These are phyloP conservation scores for Sycophila sp. DNA, from an alignment of 1,140 invertebrate genomes.

Conservation along the genomic window DNA sequence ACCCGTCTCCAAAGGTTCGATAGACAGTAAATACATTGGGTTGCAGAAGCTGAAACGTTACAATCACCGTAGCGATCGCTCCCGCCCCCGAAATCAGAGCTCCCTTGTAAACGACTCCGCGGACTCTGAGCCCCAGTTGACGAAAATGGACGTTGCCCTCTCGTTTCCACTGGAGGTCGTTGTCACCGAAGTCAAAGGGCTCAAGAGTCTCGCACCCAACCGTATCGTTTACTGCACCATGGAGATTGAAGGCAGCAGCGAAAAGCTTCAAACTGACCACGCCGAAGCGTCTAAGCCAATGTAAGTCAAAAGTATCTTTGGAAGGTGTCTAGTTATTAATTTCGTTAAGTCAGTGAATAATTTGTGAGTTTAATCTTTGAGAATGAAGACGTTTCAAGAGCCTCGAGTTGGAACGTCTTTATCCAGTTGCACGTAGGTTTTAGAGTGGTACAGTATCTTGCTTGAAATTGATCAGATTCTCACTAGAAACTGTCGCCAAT, in stretches of 20 bases:
- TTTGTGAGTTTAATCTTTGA: too few species aligned
- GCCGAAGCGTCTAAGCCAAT: constrained; percentile 98
- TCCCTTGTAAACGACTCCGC: constrained; percentile 93
- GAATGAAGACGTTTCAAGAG: too few species aligned
- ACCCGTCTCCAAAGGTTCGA: constrained; percentile 96
- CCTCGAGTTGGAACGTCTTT: too few species aligned
- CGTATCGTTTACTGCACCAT: constrained; percentile 99
- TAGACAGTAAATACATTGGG: constrained; percentile 97
- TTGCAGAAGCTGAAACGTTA: constrained; percentile 95
- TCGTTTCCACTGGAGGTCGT: constrained; percentile 95
- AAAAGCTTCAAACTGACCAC: constrained; percentile 99
- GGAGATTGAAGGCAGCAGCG: constrained; percentile 98
- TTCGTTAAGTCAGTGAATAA: too few species aligned
- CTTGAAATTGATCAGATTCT: too few species aligned
- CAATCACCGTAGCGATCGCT: constrained; percentile 77
- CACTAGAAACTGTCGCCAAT: too few species aligned
- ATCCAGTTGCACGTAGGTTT: too few species aligned
- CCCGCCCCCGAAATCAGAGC: constrained; percentile 75
- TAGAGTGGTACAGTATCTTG: too few species aligned
- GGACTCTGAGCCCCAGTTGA: constrained; percentile 89
- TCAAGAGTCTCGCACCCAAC: constrained; percentile 96
- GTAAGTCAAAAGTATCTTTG: too few species aligned
- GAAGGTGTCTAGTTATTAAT: too few species aligned
- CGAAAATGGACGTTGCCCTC: constrained; percentile 96
- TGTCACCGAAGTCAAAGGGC: constrained; percentile 98